These are phyloP conservation scores for Oreortyx pictus DNA, from an alignment of 2,797 vertebrate genomes.

Conservation along the genomic window DNA sequence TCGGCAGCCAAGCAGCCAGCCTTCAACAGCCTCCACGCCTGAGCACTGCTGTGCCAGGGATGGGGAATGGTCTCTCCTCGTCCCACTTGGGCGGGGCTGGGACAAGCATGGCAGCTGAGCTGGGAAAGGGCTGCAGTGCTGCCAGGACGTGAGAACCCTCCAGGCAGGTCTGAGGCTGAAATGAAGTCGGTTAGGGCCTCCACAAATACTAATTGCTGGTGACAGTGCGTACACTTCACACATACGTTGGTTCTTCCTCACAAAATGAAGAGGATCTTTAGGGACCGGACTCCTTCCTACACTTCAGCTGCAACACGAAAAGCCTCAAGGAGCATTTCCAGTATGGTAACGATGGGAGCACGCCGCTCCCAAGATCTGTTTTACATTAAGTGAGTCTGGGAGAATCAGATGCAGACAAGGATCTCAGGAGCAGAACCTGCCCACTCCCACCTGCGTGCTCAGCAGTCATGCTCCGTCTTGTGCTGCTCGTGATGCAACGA, in stretches of 20 bases:
- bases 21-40: neutral
- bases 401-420: slow-evolving; percentile 31
- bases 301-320: neutral
- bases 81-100: neutral
- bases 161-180: slow-evolving; percentile 14
- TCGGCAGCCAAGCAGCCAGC: neutral
- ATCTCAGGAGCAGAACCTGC: neutral
- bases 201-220: neutral
- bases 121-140: neutral
- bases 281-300: neutral
- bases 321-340: neutral
- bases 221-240: neutral
- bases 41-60: neutral
- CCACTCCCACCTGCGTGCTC: neutral
- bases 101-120: neutral
- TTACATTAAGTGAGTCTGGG: slow-evolving; percentile 22
- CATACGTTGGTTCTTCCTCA: neutral
- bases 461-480: slow-evolving; percentile 55
- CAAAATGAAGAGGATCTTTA: neutral
- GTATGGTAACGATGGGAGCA: neutral
- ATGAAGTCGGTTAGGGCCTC: neutral
- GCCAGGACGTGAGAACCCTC: slow-evolving; percentile 42
- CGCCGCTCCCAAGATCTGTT: slow-evolving; percentile 11
- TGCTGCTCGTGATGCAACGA: slow-evolving; percentile 12
- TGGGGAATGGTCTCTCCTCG: neutral